phyloP scores from a whole-genome alignment of 2,797 vertebrate genomes.

The Tinamus major region DNA sequence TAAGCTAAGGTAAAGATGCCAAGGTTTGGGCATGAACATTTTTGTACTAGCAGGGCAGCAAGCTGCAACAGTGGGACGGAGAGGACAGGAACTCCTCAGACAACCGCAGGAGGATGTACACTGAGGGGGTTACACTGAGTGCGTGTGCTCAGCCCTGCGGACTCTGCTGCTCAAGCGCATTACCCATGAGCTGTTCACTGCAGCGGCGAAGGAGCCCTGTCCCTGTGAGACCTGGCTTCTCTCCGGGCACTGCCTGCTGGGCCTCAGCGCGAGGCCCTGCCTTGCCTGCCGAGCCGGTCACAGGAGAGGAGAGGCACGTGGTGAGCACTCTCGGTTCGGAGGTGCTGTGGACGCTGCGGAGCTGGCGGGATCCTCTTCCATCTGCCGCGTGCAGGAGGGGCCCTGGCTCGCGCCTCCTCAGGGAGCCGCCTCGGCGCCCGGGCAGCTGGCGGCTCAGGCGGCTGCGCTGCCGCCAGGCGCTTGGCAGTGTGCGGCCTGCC shows the following conservation, averaged over 20 bases:
- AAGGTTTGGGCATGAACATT: background rate
- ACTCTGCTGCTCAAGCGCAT: too few relatives aligned
- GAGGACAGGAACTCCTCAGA: too few relatives aligned
- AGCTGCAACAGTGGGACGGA: too few relatives aligned
- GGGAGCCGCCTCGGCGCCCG: background rate
- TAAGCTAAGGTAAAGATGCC: fast-evolving
- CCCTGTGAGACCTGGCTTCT: background rate
- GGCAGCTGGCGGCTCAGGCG: background rate
- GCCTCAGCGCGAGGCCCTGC: too few relatives aligned
- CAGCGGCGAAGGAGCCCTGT: background rate
- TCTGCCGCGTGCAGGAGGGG: background rate
- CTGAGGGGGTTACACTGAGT: too few relatives aligned
- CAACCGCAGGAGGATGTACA: too few relatives aligned
- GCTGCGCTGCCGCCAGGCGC: background rate
- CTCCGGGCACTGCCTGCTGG: too few relatives aligned
- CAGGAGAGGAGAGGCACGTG: background rate
- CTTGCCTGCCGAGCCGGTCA: background rate
- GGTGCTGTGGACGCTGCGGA: background rate
- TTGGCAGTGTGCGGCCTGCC: background rate
- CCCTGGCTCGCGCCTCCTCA: fast-evolving
- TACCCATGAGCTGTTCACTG: too few relatives aligned
- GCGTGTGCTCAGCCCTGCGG: too few relatives aligned
- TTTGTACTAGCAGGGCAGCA: background rate
- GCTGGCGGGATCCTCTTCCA: background rate
- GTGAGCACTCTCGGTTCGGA: background rate